These are phyloP conservation scores for Marmota monax DNA, from an alignment of 2,113 vertebrate genomes.

Conservation along the genomic window DNA sequence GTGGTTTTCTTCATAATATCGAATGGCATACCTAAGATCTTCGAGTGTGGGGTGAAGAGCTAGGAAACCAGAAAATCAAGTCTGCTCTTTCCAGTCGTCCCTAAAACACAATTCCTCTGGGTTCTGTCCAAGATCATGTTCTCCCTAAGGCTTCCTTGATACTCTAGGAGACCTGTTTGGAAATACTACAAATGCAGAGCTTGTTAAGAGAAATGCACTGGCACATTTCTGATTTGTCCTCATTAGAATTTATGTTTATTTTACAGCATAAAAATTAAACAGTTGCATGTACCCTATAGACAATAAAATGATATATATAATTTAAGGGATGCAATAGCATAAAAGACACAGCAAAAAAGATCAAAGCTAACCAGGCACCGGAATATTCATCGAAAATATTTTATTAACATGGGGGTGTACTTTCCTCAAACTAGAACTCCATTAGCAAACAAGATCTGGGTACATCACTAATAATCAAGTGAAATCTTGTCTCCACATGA, in stretches of 20 bases:
- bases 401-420: too few species aligned
- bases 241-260: slow-evolving; percentile 69
- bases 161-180: neutral
- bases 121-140: neutral
- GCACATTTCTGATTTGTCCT: slow-evolving; percentile 67
- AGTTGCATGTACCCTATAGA: slow-evolving; percentile 23
- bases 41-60: neutral
- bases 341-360: neutral
- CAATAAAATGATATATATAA: neutral
- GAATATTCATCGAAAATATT: neutral
- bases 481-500: slow-evolving; percentile 60
- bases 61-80: neutral
- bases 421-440: neutral
- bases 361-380: neutral
- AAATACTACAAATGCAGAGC: neutral
- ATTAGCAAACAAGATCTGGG: neutral
- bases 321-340: neutral
- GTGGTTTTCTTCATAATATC: neutral
- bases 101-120: neutral
- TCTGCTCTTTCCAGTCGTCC: fast-evolving
- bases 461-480: neutral
- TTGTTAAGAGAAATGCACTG: slow-evolving; percentile 52
- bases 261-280: slow-evolving; percentile 68
- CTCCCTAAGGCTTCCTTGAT: neutral
- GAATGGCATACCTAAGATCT: neutral